phyloP scores from a whole-genome alignment of 1,140 invertebrate genomes.

The Diachasmimorpha longicaudata region DNA sequence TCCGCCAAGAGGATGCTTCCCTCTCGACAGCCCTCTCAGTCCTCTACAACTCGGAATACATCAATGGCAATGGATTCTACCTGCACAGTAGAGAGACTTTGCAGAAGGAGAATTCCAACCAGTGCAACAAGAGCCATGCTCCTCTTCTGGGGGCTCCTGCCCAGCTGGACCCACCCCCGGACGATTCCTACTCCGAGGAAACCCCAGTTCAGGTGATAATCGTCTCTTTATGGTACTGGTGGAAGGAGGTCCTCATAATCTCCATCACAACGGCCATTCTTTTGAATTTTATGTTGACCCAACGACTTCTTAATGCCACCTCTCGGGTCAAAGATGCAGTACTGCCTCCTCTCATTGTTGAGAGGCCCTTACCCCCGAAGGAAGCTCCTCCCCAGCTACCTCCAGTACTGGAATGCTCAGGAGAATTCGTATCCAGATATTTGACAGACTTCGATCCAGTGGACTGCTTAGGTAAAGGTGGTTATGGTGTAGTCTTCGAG shows the following conservation, averaged over 20 bases:
- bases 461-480: conserved; percentile 87
- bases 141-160: neutral
- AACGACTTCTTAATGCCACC: conserved; percentile 48
- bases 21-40: conserved; percentile 69
- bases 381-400: conserved; percentile 48
- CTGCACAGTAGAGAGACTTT: conserved; percentile 61
- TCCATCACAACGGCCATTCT: conserved; percentile 70
- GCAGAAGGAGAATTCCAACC: conserved; percentile 44
- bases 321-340: conserved; percentile 40
- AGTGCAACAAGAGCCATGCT: conserved; percentile 40
- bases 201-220: conserved; percentile 67
- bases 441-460: conserved; percentile 86
- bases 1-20: neutral
- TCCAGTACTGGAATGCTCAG: conserved; percentile 35
- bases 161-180: neutral
- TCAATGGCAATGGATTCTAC: conserved; percentile 75
- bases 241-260: conserved; percentile 78
- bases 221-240: conserved; percentile 81
- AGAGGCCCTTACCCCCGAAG: conserved; percentile 34
- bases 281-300: conserved; percentile 67
- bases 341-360: conserved; percentile 47
- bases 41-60: conserved; percentile 73
- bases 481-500: conserved; percentile 97
- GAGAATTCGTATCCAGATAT: conserved; percentile 74
- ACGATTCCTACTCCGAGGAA: conserved; percentile 50